These are phyloP conservation scores for Dendrolimus kikuchii DNA, from an alignment of 1,140 invertebrate species.

Conservation along the genomic window DNA sequence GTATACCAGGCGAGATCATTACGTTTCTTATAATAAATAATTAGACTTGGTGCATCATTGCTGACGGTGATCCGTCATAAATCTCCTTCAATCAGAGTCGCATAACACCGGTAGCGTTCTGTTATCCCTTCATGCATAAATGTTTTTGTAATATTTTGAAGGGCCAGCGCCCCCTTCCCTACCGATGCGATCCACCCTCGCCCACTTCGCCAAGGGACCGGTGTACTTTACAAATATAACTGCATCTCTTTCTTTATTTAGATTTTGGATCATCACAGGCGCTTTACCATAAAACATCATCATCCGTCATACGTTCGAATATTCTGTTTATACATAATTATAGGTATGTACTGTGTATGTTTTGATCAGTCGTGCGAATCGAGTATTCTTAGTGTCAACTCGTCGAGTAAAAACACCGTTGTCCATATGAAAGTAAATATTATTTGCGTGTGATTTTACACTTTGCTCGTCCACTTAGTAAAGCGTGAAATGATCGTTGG, in stretches of 20 bases:
- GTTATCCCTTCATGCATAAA: constrained; percentile 68
- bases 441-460: constrained; percentile 58
- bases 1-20: constrained; percentile 15
- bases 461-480: constrained; percentile 53
- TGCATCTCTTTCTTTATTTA: too few species aligned
- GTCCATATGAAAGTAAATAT: constrained; percentile 10
- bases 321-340: too few species aligned
- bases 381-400: too few species aligned
- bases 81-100: constrained; percentile 42
- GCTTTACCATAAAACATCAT: too few species aligned
- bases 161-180: constrained; percentile 37
- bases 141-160: constrained; percentile 65
- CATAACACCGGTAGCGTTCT: constrained; percentile 51
- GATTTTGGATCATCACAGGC: too few species aligned
- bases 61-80: constrained; percentile 29
- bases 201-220: constrained; percentile 22
- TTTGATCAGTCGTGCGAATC: too few species aligned
- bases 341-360: too few species aligned
- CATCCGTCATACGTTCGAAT: too few species aligned
- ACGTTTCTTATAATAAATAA: constrained; percentile 26
- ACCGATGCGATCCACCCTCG: constrained; percentile 36
- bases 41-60: constrained; percentile 17
- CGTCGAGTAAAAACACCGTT: background rate
- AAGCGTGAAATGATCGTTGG: constrained; percentile 54
- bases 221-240: constrained; percentile 25